Evolutionary conservation across 2,888 invertebrate genomes (phyloP), one percentile per base, ranked within the genome.

Genomic region (Blomia tropicalis): DNA sequence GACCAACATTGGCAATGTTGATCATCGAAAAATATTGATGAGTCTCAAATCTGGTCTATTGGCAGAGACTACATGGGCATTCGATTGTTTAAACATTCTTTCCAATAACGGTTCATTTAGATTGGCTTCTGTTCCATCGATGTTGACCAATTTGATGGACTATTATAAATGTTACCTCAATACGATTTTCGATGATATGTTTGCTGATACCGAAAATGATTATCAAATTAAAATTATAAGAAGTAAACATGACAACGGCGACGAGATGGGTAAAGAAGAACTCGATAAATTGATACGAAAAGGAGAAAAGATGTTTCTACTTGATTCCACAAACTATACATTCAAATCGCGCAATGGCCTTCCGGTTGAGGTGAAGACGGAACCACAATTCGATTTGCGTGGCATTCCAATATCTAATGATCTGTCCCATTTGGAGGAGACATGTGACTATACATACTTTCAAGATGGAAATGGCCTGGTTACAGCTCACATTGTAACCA

Each of bases 311-410:
- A 25, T 56, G 23, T 56, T 19, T 36, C 31, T 56, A 17, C 56
- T 56, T 56, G 56, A 56, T 56, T 56, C 56, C 1, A 56, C 56
- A 4, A 56, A 56, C 23, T 56, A 56, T 36, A 56, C 56, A n/a
- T 56, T 56, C 56, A 23, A 29, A 36, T 56, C 56, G 3, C 25
- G 56, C 17, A 56, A 36, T 36, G 56, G 56, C 29, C 29, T 56
- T 27, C 56, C 56, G 7, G 56, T 56, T 19, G 11, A 56, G 29
- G 25, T 56, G 23, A 56, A 29, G 29, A 29, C 25, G 11, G 56
- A 56, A 14, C 25, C 29, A 3, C 11, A 36, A 14, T n/a, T 36
- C 1, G 19, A 56, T 36, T 23, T 2, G n/a, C n/a, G 5, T 11
- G 51, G 51, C 14, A 7, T 47, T 14, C 25, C 17, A 14, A 4